Evolutionary conservation across 2,113 vertebrate genomes (phyloP).

Genomic region (Mobula birostris): DNA sequence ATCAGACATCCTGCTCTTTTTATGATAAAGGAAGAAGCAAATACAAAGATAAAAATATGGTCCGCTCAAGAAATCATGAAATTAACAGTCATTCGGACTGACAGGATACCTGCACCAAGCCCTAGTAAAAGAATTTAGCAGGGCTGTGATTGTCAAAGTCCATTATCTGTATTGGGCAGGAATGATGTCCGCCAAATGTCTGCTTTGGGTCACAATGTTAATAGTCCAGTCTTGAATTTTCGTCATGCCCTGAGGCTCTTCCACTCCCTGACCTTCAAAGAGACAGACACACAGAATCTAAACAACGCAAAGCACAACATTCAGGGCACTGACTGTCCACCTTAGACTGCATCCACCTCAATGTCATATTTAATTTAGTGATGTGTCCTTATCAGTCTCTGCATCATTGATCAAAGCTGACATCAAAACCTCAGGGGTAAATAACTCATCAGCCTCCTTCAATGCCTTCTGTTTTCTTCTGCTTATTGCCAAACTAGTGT

Average conservation of each 20-base stretch:
- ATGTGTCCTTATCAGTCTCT: neutral
- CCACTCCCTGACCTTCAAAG: neutral
- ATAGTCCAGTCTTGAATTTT: neutral
- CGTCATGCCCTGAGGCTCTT: neutral
- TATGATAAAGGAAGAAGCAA: neutral
- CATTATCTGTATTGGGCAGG: neutral
- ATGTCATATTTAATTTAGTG: neutral
- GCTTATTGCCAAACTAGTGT: neutral
- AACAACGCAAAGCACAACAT: neutral
- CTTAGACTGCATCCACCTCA: neutral
- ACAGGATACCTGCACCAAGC: neutral
- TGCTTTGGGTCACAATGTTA: neutral
- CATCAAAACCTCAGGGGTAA: neutral
- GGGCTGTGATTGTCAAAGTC: neutral
- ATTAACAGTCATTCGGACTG: neutral
- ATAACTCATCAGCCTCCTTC: neutral
- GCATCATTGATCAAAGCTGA: neutral
- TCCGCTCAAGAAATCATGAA: neutral
- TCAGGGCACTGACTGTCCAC: neutral
- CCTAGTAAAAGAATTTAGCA: neutral
- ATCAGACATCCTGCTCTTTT: neutral
- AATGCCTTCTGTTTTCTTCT: neutral
- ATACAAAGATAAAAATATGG: neutral
- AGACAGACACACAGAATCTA: neutral
- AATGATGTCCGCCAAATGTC: neutral